Conservation (phyloP, 2,888 invertebrate genomes). For the Chaetoderma sp. region DNA sequence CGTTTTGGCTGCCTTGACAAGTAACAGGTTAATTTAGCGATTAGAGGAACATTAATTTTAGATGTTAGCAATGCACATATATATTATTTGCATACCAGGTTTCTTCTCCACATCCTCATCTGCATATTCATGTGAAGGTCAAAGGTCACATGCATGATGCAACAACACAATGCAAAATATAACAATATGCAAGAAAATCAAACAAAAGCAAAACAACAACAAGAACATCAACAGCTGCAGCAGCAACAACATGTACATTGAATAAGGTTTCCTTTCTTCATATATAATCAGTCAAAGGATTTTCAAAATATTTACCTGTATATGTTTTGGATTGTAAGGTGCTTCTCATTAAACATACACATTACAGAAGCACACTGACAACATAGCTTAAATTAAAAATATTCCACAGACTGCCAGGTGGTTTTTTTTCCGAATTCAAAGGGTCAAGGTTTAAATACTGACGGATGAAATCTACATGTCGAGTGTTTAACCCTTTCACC, state of each 20-base stretch:
- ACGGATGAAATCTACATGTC: neutral
- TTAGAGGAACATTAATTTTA: too few relatives aligned
- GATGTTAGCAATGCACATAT: too few relatives aligned
- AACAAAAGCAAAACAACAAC: neutral
- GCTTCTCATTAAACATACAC: neutral
- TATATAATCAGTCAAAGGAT: neutral
- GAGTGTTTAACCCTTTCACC: neutral
- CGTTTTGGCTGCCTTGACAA: too few relatives aligned
- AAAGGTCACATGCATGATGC: too few relatives aligned
- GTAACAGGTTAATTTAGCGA: too few relatives aligned
- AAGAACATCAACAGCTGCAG: neutral
- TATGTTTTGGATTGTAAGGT: neutral
- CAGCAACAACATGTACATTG: constrained; percentile 8
- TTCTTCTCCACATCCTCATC: constrained; percentile 41
- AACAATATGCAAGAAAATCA: constrained; percentile 14
- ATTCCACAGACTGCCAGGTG: too few relatives aligned
- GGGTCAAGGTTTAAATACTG: neutral
- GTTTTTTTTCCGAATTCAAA: too few relatives aligned
- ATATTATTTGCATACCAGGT: too few relatives aligned
- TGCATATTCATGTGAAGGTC: constrained; percentile 33
- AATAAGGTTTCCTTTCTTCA: too few relatives aligned
- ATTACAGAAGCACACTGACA: neutral
- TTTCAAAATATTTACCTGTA: neutral
- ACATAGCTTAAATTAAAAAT: too few relatives aligned
- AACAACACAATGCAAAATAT: constrained; percentile 38